These are phyloP conservation scores for Clarias platycephalus DNA, from an alignment of 2,797 vertebrate genomes.

Conservation along the genomic window DNA sequence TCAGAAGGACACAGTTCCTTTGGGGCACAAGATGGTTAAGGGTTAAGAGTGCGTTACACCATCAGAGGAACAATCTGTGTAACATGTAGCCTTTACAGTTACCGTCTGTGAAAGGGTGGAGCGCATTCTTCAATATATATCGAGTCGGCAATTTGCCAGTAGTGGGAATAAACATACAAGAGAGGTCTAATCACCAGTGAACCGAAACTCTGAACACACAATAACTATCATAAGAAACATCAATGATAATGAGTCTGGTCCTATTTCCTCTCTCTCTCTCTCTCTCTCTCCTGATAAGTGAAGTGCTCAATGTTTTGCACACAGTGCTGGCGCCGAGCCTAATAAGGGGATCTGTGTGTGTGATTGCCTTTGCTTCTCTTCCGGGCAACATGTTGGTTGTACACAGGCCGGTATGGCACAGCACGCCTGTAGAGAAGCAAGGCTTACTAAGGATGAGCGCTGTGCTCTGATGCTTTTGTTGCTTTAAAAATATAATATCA, in stretches of 20 bases:
- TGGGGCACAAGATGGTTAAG: slow-evolving; percentile 47
- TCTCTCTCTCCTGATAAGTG: slow-evolving; percentile 40
- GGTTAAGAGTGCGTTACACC: slow-evolving; percentile 54
- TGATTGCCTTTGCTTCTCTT: slow-evolving; percentile 66
- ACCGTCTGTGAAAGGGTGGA: slow-evolving; percentile 43
- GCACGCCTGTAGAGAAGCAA: slow-evolving; percentile 62
- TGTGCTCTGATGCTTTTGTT: not conserved
- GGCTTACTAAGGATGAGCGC: slow-evolving; percentile 9
- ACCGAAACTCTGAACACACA: slow-evolving; percentile 59
- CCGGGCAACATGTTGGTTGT: slow-evolving; percentile 61
- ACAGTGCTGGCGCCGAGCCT: slow-evolving; percentile 65
- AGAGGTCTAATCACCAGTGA: slow-evolving; percentile 48
- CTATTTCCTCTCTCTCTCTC: not conserved
- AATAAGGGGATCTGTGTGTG: slow-evolving; percentile 68
- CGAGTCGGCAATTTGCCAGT: slow-evolving; percentile 60
- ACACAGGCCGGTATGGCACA: slow-evolving; percentile 65
- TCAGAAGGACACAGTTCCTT: slow-evolving; percentile 58
- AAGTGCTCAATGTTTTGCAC: slow-evolving; percentile 65
- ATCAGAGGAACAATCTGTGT: slow-evolving; percentile 43
- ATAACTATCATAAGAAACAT: slow-evolving; percentile 67
- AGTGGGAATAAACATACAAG: slow-evolving; percentile 62
- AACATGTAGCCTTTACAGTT: slow-evolving; percentile 62
- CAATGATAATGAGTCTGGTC: slow-evolving; percentile 51
- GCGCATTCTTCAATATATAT: slow-evolving; percentile 48
- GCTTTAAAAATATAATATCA: not conserved